Base-by-base conservation (phyloP, 1,140 invertebrate species). In the Apis cerana region DNA sequence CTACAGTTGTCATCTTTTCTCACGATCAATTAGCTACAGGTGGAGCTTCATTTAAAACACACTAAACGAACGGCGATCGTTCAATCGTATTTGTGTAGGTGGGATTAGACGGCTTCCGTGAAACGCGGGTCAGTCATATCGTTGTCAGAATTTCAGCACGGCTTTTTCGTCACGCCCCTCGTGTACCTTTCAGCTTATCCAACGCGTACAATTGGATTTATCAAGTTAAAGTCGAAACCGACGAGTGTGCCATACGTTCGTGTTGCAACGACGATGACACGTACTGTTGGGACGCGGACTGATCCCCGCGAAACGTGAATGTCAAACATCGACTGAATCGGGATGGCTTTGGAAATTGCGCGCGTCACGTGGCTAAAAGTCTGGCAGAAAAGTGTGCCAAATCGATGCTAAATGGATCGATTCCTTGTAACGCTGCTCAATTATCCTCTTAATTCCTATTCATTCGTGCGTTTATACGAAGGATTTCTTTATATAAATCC, bases 151-250 rank as follows among this genome's bases (percentile, higher is more conserved):
- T 76, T 85, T 77, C 65, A 54, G 69, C 71, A 68, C 62, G 52
- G 67, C 61, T 75, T 80, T 90, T 87, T 85, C 83, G 89, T 89
- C 85, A 89, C 83, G 90, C 80, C 85, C 74, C 86, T 90, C 89
- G 86, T 89, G 88, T 89, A 85, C 52, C 89, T 84, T 89, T 91
- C 89, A 74, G 86, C 89, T 91, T 90, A 90, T 88, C 86, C 85
- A 83, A 65, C 90, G 86, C 85, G 81, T 84, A 87, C 85, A 86
- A 90, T 90, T 90, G 85, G 85, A 91, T 90, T 90, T 89, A 89
- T 89, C 84, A 82, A 84, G 71, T 84, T 78, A 65, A 65, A 79
- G 65, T 80, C 72, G 82, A 84, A 82, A 84, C 71, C 76, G 79
- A 82, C 87, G 72, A 80, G 67, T 67, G 72, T 67, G 72, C 23